Conservation (phyloP, 2,113 vertebrate species). For the Drymodes brunneopygia region DNA sequence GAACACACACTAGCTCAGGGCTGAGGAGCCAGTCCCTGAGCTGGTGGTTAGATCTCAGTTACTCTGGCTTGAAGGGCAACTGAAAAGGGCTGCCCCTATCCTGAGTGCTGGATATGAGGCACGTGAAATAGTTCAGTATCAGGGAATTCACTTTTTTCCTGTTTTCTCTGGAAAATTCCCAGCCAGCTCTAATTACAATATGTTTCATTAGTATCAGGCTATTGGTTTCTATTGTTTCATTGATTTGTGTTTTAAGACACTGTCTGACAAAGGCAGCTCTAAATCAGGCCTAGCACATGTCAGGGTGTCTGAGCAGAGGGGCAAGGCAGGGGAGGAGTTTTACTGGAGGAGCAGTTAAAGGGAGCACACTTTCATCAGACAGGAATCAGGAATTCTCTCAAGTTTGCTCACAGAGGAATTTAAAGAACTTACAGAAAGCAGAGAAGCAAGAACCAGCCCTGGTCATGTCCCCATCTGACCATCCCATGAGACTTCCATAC, state of each 20-base stretch:
- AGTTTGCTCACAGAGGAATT: neutral
- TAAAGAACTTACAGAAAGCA: neutral
- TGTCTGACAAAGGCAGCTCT: slow-evolving; percentile 27
- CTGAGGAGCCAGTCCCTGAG: neutral
- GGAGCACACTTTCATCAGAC: neutral
- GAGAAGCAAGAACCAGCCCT: neutral
- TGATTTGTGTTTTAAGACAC: slow-evolving; percentile 32
- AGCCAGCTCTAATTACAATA: slow-evolving; percentile 23
- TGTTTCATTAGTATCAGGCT: slow-evolving; percentile 53
- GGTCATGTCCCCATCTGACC: neutral
- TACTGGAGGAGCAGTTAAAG: neutral
- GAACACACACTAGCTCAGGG: neutral
- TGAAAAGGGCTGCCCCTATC: neutral
- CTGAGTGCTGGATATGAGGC: neutral
- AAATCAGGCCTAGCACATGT: neutral
- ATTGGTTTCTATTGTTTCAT: slow-evolving; percentile 36
- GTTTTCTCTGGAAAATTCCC: slow-evolving; percentile 16
- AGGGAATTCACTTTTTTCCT: neutral
- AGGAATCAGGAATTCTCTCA: neutral
- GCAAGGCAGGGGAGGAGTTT: neutral
- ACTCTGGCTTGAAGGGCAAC: neutral
- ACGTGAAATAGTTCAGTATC: neutral
- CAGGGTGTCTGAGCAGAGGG: neutral
- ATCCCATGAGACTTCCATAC: neutral
- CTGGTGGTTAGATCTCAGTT: neutral